phyloP scores from a whole-genome alignment of 2,797 vertebrate species.

The Chaenodraco wilsoni region DNA sequence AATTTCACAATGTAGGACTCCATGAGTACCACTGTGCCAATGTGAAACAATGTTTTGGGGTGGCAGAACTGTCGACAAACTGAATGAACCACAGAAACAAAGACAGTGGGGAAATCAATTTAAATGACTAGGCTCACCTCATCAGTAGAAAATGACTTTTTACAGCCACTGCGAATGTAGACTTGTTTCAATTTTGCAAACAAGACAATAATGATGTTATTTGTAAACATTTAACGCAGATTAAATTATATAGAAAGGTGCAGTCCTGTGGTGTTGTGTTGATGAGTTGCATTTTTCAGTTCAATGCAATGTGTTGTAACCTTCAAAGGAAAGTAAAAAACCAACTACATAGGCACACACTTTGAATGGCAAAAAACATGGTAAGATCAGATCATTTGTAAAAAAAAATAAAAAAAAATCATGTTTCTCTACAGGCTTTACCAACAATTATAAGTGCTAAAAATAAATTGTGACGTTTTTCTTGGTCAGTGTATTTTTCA shows the following conservation, averaged over 20 bases:
- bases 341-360: background rate
- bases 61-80: slow-evolving; percentile 45
- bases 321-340: background rate
- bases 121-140: slow-evolving; percentile 50
- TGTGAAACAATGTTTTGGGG: slow-evolving; percentile 43
- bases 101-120: slow-evolving; percentile 59
- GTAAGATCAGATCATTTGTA: background rate
- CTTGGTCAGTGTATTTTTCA: no score
- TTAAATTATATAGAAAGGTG: slow-evolving; percentile 24
- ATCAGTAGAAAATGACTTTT: slow-evolving; percentile 65
- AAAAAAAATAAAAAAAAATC: background rate
- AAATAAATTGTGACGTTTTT: background rate
- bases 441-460: slow-evolving; percentile 5
- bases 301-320: background rate
- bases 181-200: slow-evolving; percentile 65
- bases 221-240: slow-evolving; percentile 53
- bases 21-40: background rate
- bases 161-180: slow-evolving; percentile 55
- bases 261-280: no score
- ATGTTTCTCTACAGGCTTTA: background rate
- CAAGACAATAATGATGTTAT: slow-evolving; percentile 50
- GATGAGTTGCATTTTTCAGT: background rate
- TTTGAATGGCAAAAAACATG: background rate
- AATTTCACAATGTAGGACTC: slow-evolving; percentile 2
- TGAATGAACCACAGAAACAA: slow-evolving; percentile 41